Evolutionary conservation across 1,140 invertebrate species (phyloP).

Genomic region (Drosophila ananassae): DNA sequence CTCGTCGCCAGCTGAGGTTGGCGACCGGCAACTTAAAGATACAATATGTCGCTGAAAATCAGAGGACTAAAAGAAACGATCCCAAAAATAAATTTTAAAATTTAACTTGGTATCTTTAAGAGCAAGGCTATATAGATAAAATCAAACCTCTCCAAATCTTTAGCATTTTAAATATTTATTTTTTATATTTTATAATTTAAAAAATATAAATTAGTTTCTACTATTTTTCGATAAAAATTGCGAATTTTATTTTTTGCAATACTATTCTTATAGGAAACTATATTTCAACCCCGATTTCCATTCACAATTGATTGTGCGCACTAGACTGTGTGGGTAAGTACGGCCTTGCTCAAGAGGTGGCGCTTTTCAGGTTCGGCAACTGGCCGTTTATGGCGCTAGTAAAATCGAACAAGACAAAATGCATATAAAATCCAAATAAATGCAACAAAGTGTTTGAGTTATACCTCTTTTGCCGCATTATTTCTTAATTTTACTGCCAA

Average conservation of each 20-base stretch:
- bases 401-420: neutral
- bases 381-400: constrained; percentile 37
- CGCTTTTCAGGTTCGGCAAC: constrained; percentile 33
- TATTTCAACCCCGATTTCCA: constrained; percentile 38
- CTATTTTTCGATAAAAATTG: neutral
- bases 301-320: constrained; percentile 60
- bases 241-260: neutral
- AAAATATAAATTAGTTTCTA: neutral
- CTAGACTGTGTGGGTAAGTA: neutral
- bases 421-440: neutral
- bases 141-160: neutral
- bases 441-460: neutral
- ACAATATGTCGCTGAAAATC: neutral
- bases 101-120: too few relatives aligned
- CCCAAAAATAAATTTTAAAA: neutral
- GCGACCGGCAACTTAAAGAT: constrained; percentile 3
- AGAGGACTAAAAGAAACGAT: too few relatives aligned
- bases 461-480: neutral
- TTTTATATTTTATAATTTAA: neutral
- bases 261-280: constrained; percentile 53
- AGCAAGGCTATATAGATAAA: neutral
- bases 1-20: constrained; percentile 52
- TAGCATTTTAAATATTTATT: too few relatives aligned
- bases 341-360: constrained; percentile 49
- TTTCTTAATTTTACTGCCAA: neutral